Base-by-base conservation (phyloP, 1,140 invertebrate species). In the Zophobas atratus region DNA sequence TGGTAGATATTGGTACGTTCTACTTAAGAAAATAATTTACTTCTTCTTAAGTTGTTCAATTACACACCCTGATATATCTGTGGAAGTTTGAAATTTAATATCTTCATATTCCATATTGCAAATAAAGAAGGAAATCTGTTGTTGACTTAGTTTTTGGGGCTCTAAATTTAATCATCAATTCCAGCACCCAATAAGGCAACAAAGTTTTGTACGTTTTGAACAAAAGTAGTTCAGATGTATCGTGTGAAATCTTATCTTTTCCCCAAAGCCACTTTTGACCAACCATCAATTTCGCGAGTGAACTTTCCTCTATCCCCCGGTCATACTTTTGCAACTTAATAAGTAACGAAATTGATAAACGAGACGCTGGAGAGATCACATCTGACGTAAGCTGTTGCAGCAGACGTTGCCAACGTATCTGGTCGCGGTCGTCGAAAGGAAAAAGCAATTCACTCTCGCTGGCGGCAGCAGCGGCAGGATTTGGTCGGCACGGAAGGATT, bases 401-500 rank as follows among this genome's bases (percentile, higher is more conserved):
- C 56, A 57, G 56, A 53, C 6, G 43, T 46, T 46, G 43, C 49
- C 20, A 51, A 51, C 20, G 49, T 51, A 51, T 51, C 49, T 57
- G 55, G 34, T 36, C 55, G 55, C 55, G 1, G 35, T 20, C 38
- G 60, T 6, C 20, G 60, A 67, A 67, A 67, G 60, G 36, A 67
- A 67, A 67, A 67, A 41, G 2, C 20, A 41, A 67, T 46, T 67
- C 39, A 6, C 60, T 43, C 38, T 67, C 38, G 38, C 60, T 67
- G n/a, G n/a, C 56, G 36, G 34, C 35, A 20, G 20, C 20, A 20
- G 20, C 20, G 20, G 20, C 56, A 60, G 60, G 57, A 63, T 63
- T 57, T 36, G 56, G 6, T 43, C 38, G 20, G 60, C 43, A 39
- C 60, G 60, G 60, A 67, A 67, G 60, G 39, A 67, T 67, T 67